phyloP scores from a whole-genome alignment of 2,113 vertebrate genomes.

The Hystrix brachyura region DNA sequence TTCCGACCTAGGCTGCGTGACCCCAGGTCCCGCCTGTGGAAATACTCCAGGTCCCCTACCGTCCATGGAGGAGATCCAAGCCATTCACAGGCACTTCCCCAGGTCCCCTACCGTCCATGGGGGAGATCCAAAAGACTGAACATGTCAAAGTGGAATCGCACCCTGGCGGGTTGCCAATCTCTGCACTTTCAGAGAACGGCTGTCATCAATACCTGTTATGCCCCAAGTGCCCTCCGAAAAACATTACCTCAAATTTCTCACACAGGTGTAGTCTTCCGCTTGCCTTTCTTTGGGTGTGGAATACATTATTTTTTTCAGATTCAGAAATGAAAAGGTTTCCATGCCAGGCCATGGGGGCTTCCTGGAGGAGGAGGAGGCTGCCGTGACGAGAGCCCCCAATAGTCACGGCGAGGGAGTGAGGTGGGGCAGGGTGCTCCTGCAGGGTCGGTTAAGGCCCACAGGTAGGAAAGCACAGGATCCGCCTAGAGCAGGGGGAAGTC shows the following conservation, averaged over 20 bases:
- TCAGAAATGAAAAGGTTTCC: neutral
- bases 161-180: neutral
- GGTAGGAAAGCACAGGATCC: neutral
- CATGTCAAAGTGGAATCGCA: neutral
- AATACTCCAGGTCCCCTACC: neutral
- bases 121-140: neutral
- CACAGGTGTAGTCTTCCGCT: neutral
- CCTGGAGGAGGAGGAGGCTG: neutral
- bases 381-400: neutral
- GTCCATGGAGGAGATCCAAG: neutral
- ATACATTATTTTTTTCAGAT: neutral
- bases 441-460: neutral
- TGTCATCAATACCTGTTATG: neutral
- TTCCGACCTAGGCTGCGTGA: neutral
- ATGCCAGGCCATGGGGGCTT: neutral
- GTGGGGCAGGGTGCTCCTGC: neutral
- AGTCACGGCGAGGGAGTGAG: neutral
- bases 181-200: neutral
- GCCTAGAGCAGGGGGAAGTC: constrained; percentile 5
- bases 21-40: neutral
- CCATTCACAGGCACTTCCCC: neutral
- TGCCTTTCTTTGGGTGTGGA: neutral
- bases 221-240: neutral
- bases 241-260: neutral
- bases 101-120: neutral